A percentile compares a stretch with the other conserved stretches of the same genome.
Evolutionary conservation across 2,888 invertebrate species (phyloP).

Genomic region (Syrista parreyssii): DNA sequence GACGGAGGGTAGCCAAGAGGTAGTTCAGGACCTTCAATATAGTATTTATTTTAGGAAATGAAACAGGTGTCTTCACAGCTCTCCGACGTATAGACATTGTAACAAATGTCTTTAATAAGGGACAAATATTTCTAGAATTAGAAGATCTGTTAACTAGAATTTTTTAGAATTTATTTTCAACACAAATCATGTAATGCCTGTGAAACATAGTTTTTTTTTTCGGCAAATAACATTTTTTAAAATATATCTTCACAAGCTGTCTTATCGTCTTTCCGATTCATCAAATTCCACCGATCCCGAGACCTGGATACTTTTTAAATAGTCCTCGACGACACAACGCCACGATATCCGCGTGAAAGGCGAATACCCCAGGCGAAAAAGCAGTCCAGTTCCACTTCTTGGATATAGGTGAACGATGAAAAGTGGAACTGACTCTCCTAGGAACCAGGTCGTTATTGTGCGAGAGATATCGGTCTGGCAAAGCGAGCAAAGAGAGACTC

Average conservation of each 20-base stretch:
- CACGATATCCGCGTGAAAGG: neutral
- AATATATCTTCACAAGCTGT: neutral
- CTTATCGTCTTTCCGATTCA: too few relatives aligned
- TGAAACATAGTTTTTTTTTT: neutral
- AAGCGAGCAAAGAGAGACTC: slow-evolving; percentile 3
- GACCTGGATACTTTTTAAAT: neutral
- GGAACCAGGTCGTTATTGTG: neutral
- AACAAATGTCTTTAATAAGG: neutral
- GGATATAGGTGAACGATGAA: slow-evolving; percentile 8
- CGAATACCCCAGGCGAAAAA: neutral
- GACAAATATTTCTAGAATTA: neutral
- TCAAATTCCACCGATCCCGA: neutral
- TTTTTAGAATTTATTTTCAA: neutral
- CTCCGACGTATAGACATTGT: neutral
- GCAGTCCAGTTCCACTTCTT: slow-evolving; percentile 1
- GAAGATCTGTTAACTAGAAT: neutral
- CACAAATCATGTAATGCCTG: neutral
- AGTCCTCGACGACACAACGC: neutral
- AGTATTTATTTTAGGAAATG: neutral
- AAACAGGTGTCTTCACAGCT: neutral
- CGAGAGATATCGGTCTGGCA: neutral
- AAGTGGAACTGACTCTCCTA: neutral
- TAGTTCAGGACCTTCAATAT: slow-evolving; percentile 24
- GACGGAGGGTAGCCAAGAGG: slow-evolving; percentile 44
- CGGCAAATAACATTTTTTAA: neutral